Conservation (phyloP, 2,888 invertebrate species). For the Hermodice carunculata region DNA sequence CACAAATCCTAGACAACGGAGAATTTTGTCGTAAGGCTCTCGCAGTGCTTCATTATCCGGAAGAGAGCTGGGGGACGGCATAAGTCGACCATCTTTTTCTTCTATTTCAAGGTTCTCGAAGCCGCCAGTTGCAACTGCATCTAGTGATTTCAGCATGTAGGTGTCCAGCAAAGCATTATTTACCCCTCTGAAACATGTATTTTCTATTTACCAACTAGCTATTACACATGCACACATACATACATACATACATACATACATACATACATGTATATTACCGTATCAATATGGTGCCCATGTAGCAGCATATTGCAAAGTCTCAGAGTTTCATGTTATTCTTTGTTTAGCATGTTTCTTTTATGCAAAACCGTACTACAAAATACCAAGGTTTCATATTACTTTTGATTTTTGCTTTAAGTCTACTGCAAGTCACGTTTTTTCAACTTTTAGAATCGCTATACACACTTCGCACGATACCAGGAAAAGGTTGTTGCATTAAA, state of each 20-base stretch:
- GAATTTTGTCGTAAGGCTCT: slow-evolving; percentile 69
- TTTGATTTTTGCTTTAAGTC: no score
- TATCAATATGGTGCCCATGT: not conserved
- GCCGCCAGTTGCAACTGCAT: slow-evolving; percentile 68
- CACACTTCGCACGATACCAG: no score
- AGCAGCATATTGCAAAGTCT: no score
- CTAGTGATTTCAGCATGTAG: slow-evolving; percentile 71
- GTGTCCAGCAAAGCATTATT: slow-evolving; percentile 71
- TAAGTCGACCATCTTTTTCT: slow-evolving; percentile 6
- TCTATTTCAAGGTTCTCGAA: slow-evolving; percentile 53
- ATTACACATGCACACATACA: not conserved
- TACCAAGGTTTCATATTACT: no score
- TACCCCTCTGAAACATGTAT: slow-evolving; percentile 67
- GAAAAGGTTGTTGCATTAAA: no score
- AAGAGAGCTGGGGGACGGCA: not conserved
- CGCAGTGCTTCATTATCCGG: slow-evolving; percentile 68
- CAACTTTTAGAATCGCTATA: no score
- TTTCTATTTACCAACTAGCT: no score
- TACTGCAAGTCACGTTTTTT: no score
- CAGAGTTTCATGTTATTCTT: no score
- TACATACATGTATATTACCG: not conserved
- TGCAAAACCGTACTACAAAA: no score
- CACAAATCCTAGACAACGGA: slow-evolving; percentile 69
- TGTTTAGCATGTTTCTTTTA: no score
- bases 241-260: not conserved